Percentiles rank a stretch among this genome's conserved stretches.
These are phyloP conservation scores for Xestia c-nigrum DNA, from an alignment of 2,888 invertebrate genomes.

Conservation along the genomic window DNA sequence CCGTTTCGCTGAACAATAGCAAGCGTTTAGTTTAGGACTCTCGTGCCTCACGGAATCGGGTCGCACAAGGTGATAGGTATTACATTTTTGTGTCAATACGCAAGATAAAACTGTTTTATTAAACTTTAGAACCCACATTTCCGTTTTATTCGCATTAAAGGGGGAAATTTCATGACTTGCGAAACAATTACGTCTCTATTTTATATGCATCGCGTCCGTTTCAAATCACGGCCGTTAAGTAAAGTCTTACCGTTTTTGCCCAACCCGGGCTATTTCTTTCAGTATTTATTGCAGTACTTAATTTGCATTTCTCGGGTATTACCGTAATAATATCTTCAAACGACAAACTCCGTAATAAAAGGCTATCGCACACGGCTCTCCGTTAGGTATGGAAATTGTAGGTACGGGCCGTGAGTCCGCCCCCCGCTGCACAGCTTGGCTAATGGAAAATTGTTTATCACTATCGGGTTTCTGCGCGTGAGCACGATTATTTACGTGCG, in stretches of 20 bases:
- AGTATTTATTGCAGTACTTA: constrained; percentile 83
- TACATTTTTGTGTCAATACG: constrained; percentile 61
- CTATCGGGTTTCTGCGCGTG: constrained; percentile 84
- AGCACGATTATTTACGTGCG: constrained; percentile 86
- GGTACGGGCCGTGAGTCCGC: constrained; percentile 67
- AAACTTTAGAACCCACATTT: constrained; percentile 46
- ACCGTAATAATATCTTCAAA: constrained; percentile 85
- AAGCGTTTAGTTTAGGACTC: constrained; percentile 84
- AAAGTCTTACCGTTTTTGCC: constrained; percentile 76
- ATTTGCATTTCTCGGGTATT: constrained; percentile 85
- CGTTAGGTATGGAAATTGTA: constrained; percentile 83
- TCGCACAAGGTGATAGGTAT: constrained; percentile 68
- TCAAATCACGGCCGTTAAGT: constrained; percentile 75
- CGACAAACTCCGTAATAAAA: constrained; percentile 84
- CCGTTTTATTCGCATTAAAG: constrained; percentile 59
- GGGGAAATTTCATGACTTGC: constrained; percentile 68
- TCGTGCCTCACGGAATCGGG: constrained; percentile 75
- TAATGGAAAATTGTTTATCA: constrained; percentile 89
- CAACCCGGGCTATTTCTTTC: constrained; percentile 77
- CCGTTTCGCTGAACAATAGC: constrained; percentile 87
- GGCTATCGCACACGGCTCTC: constrained; percentile 78
- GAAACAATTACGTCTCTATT: constrained; percentile 70
- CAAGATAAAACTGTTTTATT: constrained; percentile 48
- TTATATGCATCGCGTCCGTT: constrained; percentile 74
- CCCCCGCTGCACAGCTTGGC: constrained; percentile 72